These are phyloP conservation scores for Peromyscus melanophrys DNA, from an alignment of 2,797 vertebrate genomes.

Conservation along the genomic window DNA sequence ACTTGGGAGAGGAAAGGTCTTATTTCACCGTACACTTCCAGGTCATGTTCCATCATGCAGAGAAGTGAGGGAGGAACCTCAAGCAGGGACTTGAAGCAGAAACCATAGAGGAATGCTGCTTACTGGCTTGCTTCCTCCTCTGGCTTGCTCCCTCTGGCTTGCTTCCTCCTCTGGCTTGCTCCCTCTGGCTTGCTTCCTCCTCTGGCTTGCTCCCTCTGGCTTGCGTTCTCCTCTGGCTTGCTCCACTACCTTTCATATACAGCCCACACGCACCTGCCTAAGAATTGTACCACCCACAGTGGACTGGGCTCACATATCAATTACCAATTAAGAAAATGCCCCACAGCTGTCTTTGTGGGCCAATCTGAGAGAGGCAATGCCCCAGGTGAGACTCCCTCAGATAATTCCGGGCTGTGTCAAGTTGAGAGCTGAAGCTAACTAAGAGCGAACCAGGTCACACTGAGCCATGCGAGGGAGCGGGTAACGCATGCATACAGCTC, in stretches of 20 bases:
- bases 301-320: background rate
- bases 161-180: background rate
- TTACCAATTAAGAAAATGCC: background rate
- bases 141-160: background rate
- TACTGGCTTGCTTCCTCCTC: background rate
- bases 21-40: background rate
- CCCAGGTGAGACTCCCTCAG: background rate
- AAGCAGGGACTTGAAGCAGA: background rate
- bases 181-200: background rate
- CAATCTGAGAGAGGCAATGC: background rate
- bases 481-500: accelerated
- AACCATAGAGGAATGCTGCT: background rate
- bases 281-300: background rate
- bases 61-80: background rate
- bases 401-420: background rate
- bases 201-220: background rate
- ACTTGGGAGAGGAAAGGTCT: background rate
- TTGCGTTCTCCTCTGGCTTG: background rate
- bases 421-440: background rate
- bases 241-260: background rate
- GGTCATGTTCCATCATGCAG: background rate
- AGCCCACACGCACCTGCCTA: background rate
- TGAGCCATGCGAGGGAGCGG: accelerated
- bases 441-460: background rate
- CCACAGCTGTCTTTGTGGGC: background rate